These are phyloP conservation scores for Julus scandinavius DNA, from an alignment of 2,888 invertebrate species.

Conservation along the genomic window DNA sequence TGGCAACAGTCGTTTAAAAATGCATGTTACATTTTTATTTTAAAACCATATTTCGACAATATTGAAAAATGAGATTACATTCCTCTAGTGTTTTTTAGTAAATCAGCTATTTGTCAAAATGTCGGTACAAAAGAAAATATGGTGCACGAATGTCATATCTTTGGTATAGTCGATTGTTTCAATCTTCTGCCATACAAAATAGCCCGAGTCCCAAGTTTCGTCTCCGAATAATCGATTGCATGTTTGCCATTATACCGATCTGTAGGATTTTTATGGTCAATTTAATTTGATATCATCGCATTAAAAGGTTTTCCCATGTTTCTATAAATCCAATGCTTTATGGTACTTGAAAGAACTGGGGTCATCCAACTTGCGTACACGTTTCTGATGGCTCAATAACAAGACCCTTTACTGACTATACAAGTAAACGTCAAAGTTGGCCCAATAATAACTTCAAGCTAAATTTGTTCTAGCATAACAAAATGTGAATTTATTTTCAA, in stretches of 20 bases:
- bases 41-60: too few relatives aligned
- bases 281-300: conserved; percentile 32
- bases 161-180: neutral
- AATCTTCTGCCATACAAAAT: neutral
- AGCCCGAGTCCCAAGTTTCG: neutral
- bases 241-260: neutral
- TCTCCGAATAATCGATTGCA: neutral
- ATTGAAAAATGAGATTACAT: too few relatives aligned
- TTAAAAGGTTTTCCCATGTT: conserved; percentile 8
- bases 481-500: too few relatives aligned
- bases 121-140: too few relatives aligned
- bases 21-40: too few relatives aligned
- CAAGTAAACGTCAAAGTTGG: neutral
- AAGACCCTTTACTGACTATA: neutral
- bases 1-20: too few relatives aligned
- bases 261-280: conserved; percentile 11
- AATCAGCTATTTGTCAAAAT: too few relatives aligned
- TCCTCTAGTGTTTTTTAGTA: too few relatives aligned
- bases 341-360: neutral
- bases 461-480: too few relatives aligned
- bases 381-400: neutral
- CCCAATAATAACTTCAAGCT: neutral
- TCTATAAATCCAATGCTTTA: neutral
- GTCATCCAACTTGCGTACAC: neutral
- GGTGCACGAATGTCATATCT: neutral